Base-by-base conservation (phyloP, 2,888 invertebrate genomes). In the Parasteatoda lunata region DNA sequence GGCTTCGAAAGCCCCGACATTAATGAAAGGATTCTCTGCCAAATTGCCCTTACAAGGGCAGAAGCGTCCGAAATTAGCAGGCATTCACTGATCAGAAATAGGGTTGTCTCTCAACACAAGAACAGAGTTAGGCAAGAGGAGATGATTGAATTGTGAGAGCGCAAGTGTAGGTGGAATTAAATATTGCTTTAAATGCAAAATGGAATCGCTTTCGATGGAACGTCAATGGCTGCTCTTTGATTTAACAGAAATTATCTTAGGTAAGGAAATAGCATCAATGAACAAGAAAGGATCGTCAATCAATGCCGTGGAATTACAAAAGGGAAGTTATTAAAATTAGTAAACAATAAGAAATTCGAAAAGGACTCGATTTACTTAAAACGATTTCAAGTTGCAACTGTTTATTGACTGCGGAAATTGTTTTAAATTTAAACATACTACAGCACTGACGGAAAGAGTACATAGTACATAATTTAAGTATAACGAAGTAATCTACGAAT, bases 11-110 rank as follows among this genome's bases (percentile, higher is more conserved):
- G 70, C 82, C 64, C 69, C 68, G 70, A 76, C 76, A 70, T 75
- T 82, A 82, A 82, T 82, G 82, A 82, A 82, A 82, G 82, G 75
- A 54, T 65, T 76, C 82, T 70, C 65, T 76, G 82, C 70, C 82
- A 82, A 82, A 82, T 82, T 82, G 76, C 70, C 82, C 76, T 82
- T 82, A 82, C 82, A 82, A 15, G 70, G 70, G 70, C 71, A 69
- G 71, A 79, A 71, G 75, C 73, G 82, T 45, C 64, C 82, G 59
- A 82, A 82, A 82, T 82, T 82, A 82, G 82, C 76, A 76, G 82
- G 76, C 76, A 76, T 76, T 69, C 76, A 64, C 76, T 64, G 48
- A 69, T 82, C 82, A 54, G 11, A 71, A 71, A 51, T 47, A 45
- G 69, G 47, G 51, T 5, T 13, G 13, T 52, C 77, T 45, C 51